Percentiles rank a stretch among this genome's conserved stretches.
Conservation (phyloP, 2,113 vertebrate genomes). For the Amblyopsis rosae region DNA sequence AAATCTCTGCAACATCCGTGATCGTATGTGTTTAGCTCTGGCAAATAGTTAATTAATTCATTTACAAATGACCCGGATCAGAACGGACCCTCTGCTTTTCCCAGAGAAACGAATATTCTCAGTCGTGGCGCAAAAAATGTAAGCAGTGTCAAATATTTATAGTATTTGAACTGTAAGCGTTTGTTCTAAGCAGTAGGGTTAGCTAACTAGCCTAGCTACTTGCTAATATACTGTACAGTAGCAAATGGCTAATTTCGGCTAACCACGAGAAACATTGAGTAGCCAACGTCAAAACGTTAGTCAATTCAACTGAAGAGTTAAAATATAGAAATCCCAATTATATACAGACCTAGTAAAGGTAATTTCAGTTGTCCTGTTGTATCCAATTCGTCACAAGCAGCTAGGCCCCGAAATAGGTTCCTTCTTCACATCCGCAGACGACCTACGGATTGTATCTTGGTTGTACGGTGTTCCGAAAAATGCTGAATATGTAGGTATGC, state of each 20-base stretch:
- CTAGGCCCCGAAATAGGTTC: constrained; percentile 16
- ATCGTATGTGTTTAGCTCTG: constrained; percentile 2
- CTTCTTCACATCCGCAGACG: constrained; percentile 52
- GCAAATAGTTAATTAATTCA: neutral
- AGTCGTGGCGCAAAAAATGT: constrained; percentile 20
- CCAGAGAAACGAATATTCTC: neutral
- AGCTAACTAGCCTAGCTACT: constrained; percentile 52
- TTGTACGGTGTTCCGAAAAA: constrained; percentile 17
- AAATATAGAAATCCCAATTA: neutral
- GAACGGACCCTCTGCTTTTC: neutral
- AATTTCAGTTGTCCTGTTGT: neutral
- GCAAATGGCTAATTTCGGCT: constrained; percentile 12
- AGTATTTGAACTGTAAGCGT: constrained; percentile 39
- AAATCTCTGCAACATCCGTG: neutral
- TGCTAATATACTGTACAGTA: constrained; percentile 34
- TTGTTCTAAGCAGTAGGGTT: constrained; percentile 37
- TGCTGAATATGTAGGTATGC: neutral
- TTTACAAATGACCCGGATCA: neutral
- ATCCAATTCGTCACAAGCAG: constrained; percentile 4
- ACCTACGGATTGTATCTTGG: constrained; percentile 45
- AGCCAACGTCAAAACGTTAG: neutral
- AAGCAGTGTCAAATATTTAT: constrained; percentile 45
- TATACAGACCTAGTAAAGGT: constrained; percentile 33
- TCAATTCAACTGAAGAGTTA: neutral
- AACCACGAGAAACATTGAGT: constrained; percentile 5